Evolutionary conservation across 2,113 vertebrate genomes (phyloP).

Genomic region (Ceyx margarethae): DNA sequence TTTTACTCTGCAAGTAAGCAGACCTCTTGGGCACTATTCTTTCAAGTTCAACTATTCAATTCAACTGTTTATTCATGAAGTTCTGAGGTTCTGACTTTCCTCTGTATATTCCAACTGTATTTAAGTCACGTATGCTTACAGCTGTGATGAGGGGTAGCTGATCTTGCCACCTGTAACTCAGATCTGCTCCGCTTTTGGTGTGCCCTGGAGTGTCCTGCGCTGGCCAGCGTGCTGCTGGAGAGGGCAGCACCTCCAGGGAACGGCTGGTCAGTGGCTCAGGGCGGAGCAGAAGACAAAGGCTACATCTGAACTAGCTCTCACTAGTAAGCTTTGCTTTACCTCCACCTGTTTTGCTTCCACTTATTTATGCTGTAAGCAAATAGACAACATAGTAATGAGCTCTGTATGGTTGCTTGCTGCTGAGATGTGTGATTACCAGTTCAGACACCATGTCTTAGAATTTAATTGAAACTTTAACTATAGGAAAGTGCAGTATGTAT

Average conservation of each 20-base stretch:
- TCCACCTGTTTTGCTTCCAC: not conserved
- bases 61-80: not conserved
- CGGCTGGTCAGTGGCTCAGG: not conserved
- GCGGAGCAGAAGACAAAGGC: not conserved
- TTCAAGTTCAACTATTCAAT: too few species aligned
- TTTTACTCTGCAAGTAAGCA: not conserved
- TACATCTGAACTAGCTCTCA: not conserved
- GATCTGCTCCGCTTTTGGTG: not conserved
- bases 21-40: not conserved
- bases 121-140: not conserved
- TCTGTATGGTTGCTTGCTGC: not conserved
- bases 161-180: not conserved
- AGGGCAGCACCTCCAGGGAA: rapidly evolving
- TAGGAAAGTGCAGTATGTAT: not conserved
- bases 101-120: not conserved
- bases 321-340: not conserved
- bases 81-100: not conserved
- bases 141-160: not conserved
- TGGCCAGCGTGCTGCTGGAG: rapidly evolving
- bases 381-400: not conserved
- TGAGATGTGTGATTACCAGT: not conserved
- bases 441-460: not conserved
- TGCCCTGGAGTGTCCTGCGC: too few species aligned
- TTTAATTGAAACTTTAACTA: not conserved
- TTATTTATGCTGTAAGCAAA: not conserved